Evolutionary conservation across 2,888 invertebrate genomes (phyloP), one percentile per base, ranked within the genome.

Genomic region (Drosophila tripunctata): DNA sequence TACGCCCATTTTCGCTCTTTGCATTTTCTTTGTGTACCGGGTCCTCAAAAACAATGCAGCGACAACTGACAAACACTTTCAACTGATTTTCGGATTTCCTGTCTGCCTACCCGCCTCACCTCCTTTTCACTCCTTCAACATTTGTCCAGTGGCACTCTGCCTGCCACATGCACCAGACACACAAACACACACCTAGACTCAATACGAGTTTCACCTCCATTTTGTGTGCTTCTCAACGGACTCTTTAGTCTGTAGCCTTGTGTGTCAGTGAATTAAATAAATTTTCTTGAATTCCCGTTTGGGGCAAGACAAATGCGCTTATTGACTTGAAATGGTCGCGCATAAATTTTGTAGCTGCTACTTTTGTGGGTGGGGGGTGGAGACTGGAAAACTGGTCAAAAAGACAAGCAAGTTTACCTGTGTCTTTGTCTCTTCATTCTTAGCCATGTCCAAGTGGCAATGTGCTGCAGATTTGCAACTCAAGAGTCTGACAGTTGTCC

Each of bases 241-340:
- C 35, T 14, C 33, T 19, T 24, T 1, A 14, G 21, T 40, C 7
- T 27, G 27, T 1, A 10, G 8, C 2, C 54, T 66, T 64, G 63
- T 75, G 67, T 70, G 60, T 63, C 68, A 77, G 80, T 78, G 73
- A 78, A 80, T 80, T 73, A 75, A 79, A 75, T 79, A 78, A 71
- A 79, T 78, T 69, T 56, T 57, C 41, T 41, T 58, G 61, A 67
- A 58, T 62, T 60, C 58, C 67, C 54, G 66, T 47, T 69, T n/a
- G n/a, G n/a, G 64, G 57, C 58, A 87, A 87, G 82, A 81, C 73
- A 87, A 86, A 86, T 86, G 84, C 78, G 78, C 88, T 83, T 88
- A 87, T 87, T 87, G 88, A 88, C 88, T 87, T 75, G 67, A 84
- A 86, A 72, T 62, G 80, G 72, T 66, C 67, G 82, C 67, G 80